A percentile compares a stretch with the other conserved stretches of the same genome.
Conservation (phyloP, 2,113 vertebrate species). For the Sakesphorus luctuosus region DNA sequence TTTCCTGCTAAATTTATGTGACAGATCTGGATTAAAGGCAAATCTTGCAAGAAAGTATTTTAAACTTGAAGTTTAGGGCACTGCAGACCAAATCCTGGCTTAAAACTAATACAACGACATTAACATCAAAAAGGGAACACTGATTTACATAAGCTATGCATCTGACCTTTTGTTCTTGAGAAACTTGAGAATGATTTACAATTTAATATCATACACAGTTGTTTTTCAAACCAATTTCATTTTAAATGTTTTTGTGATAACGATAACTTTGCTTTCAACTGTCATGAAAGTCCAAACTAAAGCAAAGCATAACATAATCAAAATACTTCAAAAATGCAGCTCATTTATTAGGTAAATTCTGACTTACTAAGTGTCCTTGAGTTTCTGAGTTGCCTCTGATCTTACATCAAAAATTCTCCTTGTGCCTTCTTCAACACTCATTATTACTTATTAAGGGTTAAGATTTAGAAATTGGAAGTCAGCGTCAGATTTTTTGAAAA, state of each 20-base stretch:
- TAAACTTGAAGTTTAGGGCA: background rate
- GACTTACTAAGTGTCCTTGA: constrained; percentile 43
- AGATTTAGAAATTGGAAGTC: constrained; percentile 44
- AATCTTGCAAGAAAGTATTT: background rate
- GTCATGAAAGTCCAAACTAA: constrained; percentile 13
- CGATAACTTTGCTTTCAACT: constrained; percentile 42
- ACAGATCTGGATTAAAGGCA: background rate
- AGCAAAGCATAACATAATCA: constrained; percentile 23
- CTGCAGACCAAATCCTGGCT: background rate
- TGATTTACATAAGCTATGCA: constrained; percentile 7
- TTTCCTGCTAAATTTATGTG: background rate
- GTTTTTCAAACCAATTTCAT: constrained; percentile 40
- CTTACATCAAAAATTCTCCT: constrained; percentile 52
- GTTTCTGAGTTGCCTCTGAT: constrained; percentile 32
- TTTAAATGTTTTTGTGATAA: constrained; percentile 54
- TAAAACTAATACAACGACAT: background rate
- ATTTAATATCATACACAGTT: background rate
- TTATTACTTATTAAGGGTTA: constrained; percentile 54
- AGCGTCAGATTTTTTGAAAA: constrained; percentile 18
- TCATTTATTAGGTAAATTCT: constrained; percentile 67
- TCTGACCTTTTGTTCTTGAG: constrained; percentile 46
- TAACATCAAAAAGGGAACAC: background rate
- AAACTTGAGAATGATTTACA: constrained; percentile 25
- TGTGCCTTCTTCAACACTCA: constrained; percentile 40
- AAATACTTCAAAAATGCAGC: constrained; percentile 38